Evolutionary conservation across 2,797 vertebrate genomes (phyloP).

Genomic region (Amblyopsis hoosieri): DNA sequence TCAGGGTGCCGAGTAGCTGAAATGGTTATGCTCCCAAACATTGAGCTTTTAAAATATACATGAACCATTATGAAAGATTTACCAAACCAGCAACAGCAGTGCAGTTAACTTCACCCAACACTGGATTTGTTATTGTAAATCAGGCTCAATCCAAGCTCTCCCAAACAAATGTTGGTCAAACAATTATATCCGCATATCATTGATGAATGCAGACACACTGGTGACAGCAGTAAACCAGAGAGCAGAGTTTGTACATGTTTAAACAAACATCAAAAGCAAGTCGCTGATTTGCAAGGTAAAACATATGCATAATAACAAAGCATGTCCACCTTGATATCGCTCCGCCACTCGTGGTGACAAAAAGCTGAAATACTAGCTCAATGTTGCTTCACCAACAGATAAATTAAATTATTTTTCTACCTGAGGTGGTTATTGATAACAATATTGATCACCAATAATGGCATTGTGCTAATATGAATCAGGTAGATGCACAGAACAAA

Average conservation of each 20-base stretch:
- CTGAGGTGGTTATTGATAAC: too few species aligned
- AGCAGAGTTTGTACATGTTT: constrained; percentile 23
- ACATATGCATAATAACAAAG: not conserved
- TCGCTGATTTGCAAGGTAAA: constrained; percentile 50
- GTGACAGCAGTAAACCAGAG: not conserved
- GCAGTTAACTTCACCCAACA: constrained; percentile 9
- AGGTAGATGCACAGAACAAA: too few species aligned
- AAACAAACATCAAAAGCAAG: constrained; percentile 35
- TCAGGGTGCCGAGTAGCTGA: too few species aligned
- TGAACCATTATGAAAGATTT: not conserved
- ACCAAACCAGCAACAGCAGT: constrained; percentile 9
- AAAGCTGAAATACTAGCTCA: too few species aligned
- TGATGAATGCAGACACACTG: not conserved
- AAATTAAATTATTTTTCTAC: too few species aligned
- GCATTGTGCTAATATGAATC: too few species aligned
- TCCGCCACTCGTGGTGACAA: too few species aligned
- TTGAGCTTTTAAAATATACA: not conserved
- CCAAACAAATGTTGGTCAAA: too few species aligned
- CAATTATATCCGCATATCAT: too few species aligned
- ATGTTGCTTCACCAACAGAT: too few species aligned
- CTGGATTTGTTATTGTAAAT: not conserved
- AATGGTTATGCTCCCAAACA: not conserved
- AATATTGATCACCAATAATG: too few species aligned
- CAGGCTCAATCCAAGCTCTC: too few species aligned
- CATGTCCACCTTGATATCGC: not conserved